These are phyloP conservation scores for Papilio xuthus DNA, from an alignment of 1,140 invertebrate species.

Conservation along the genomic window DNA sequence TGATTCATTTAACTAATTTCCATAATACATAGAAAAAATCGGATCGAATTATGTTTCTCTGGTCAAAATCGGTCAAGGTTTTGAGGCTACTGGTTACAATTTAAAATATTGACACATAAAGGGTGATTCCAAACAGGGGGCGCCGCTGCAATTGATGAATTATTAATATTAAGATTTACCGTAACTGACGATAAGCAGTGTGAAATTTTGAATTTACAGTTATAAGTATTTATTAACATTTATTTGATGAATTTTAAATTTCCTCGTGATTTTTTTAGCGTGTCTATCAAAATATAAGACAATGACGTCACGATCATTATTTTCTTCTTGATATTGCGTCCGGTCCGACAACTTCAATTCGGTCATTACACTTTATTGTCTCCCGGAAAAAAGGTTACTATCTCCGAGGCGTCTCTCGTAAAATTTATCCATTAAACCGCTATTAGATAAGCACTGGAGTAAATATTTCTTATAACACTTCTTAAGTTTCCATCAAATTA, in stretches of 20 bases:
- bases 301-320: background rate
- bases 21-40: too few relatives aligned
- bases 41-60: too few relatives aligned
- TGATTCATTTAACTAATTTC: too few relatives aligned
- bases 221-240: background rate
- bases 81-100: too few relatives aligned
- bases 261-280: background rate
- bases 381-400: constrained; percentile 35
- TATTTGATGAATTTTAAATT: background rate
- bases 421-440: constrained; percentile 33
- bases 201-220: background rate
- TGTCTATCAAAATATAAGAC: background rate
- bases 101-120: too few relatives aligned
- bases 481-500: background rate
- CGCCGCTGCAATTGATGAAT: too few relatives aligned
- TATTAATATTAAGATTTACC: too few relatives aligned
- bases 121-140: too few relatives aligned
- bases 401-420: constrained; percentile 26
- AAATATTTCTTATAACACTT: constrained; percentile 6
- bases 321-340: background rate
- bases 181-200: too few relatives aligned
- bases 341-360: background rate
- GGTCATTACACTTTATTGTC: constrained; percentile 37
- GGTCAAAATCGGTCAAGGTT: too few relatives aligned
- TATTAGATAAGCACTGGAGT: constrained; percentile 28